These are phyloP conservation scores for Brachionus manjavacas DNA, from an alignment of 1,140 invertebrate species.

Conservation along the genomic window DNA sequence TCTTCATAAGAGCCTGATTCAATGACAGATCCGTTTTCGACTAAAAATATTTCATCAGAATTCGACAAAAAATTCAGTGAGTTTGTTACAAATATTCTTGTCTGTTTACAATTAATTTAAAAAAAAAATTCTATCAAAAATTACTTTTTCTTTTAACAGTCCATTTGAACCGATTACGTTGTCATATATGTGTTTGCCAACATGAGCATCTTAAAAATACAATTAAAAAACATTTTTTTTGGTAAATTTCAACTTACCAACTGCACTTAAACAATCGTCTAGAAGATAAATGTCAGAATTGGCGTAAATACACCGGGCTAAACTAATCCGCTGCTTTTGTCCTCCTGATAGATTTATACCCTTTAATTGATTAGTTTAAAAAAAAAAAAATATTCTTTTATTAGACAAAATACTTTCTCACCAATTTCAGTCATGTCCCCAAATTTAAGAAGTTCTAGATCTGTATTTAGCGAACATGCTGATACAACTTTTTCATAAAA, in stretches of 20 bases:
- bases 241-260: slow-evolving; percentile 49
- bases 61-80: slow-evolving; percentile 7
- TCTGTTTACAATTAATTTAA: slow-evolving; percentile 20
- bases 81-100: slow-evolving; percentile 43
- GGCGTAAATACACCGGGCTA: slow-evolving; percentile 50
- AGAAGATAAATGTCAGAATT: slow-evolving; percentile 59
- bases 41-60: slow-evolving; percentile 36
- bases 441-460: slow-evolving; percentile 44
- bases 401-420: slow-evolving; percentile 43
- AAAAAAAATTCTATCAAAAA: neutral
- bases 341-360: slow-evolving; percentile 53
- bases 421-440: slow-evolving; percentile 44
- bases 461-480: slow-evolving; percentile 55
- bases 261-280: slow-evolving; percentile 61
- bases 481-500: slow-evolving; percentile 59
- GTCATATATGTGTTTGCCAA: slow-evolving; percentile 56
- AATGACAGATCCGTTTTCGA: slow-evolving; percentile 29
- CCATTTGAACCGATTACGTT: slow-evolving; percentile 53
- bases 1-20: slow-evolving; percentile 27
- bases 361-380: neutral
- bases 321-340: slow-evolving; percentile 50
- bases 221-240: neutral
- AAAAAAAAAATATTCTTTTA: neutral
- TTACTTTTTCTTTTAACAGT: slow-evolving; percentile 46
- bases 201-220: slow-evolving; percentile 47